Conservation (phyloP, 2,888 invertebrate genomes). For the Taphrorychus bicolor region DNA sequence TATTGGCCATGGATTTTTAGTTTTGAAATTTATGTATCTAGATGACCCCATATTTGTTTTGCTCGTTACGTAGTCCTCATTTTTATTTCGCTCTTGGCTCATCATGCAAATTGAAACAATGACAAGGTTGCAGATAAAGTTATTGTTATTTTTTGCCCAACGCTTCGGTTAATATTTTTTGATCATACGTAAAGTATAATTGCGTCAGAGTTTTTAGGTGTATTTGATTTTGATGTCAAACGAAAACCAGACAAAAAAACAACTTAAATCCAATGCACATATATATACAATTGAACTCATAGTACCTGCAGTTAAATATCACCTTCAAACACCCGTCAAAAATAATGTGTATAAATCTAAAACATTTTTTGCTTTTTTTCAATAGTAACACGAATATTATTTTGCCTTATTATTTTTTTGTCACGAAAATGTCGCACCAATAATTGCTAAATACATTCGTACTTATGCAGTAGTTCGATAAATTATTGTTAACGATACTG, state of each 20-base stretch:
- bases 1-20: not conserved
- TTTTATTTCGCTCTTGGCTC: not conserved
- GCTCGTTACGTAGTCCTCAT: not conserved
- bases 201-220: no score
- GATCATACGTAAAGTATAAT: not conserved
- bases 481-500: not conserved
- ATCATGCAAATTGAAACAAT: not conserved
- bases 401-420: not conserved
- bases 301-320: not conserved
- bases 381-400: not conserved
- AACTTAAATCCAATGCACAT: not conserved
- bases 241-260: no score
- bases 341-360: not conserved
- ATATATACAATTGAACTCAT: not conserved
- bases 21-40: not conserved
- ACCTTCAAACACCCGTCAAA: not conserved
- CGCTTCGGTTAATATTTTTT: not conserved
- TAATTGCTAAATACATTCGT: not conserved
- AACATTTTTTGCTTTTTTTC: not conserved
- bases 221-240: no score
- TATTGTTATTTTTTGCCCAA: not conserved
- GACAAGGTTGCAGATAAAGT: not conserved
- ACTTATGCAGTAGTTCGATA: not conserved
- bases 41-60: not conserved
- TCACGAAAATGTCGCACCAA: not conserved